Evolutionary conservation across 2,113 vertebrate genomes (phyloP).

Genomic region (Potamarius usumacintae): DNA sequence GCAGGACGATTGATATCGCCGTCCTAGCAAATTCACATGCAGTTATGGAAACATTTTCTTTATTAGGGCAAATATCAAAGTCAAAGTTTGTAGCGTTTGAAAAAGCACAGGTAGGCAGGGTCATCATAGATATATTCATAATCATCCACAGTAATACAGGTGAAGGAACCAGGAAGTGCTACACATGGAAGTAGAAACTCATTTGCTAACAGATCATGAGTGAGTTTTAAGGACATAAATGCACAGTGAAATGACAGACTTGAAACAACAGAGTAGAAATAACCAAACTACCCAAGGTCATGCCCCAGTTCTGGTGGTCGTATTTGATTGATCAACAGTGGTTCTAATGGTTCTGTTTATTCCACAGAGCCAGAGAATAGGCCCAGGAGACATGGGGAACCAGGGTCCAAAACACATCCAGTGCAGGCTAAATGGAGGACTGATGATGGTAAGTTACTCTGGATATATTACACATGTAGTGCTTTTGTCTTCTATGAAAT

Average conservation of each 20-base stretch:
- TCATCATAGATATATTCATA: not conserved
- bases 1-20: not conserved
- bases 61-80: not conserved
- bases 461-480: not conserved
- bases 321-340: not conserved
- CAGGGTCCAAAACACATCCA: constrained; percentile 31
- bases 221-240: not conserved
- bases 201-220: not conserved
- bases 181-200: not conserved
- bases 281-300: not conserved
- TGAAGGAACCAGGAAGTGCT: not conserved
- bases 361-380: constrained; percentile 35
- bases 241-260: not conserved
- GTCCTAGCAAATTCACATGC: not conserved
- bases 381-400: constrained; percentile 18
- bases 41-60: not conserved
- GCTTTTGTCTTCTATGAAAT: not conserved
- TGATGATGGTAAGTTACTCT: constrained; percentile 43
- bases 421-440: constrained; percentile 31
- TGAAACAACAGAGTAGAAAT: not conserved
- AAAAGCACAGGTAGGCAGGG: not conserved
- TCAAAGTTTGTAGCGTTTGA: not conserved
- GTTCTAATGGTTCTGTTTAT: constrained; percentile 8
- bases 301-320: not conserved
- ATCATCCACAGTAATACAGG: not conserved